Conservation (phyloP, 2,888 invertebrate genomes). For the Amaurobius ferox region DNA sequence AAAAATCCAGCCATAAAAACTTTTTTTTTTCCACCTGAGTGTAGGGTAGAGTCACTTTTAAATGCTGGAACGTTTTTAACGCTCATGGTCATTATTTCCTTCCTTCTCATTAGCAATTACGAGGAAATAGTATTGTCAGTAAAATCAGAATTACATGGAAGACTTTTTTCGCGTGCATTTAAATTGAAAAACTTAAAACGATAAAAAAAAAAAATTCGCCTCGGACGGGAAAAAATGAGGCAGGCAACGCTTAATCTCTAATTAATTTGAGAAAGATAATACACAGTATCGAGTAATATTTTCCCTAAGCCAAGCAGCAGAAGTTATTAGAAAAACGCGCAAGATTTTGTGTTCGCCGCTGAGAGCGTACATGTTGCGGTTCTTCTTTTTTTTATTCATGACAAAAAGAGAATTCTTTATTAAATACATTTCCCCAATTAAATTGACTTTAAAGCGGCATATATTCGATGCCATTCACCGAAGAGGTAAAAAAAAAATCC, state of each 20-base stretch:
- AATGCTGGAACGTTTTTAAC: slow-evolving; percentile 42
- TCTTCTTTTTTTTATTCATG: slow-evolving; percentile 39
- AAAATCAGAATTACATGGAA: slow-evolving; percentile 67
- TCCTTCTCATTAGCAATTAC: slow-evolving; percentile 70
- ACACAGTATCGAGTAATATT: slow-evolving; percentile 70
- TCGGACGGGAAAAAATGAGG: slow-evolving; percentile 14
- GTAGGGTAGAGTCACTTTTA: slow-evolving; percentile 28
- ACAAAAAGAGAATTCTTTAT: slow-evolving; percentile 62
- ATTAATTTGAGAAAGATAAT: slow-evolving; percentile 73
- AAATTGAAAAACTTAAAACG: slow-evolving; percentile 59
- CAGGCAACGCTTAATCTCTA: slow-evolving; percentile 71
- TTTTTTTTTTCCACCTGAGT: neutral
- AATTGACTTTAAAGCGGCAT: slow-evolving; percentile 71
- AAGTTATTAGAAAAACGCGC: slow-evolving; percentile 70
- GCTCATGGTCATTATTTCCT: slow-evolving; percentile 54
- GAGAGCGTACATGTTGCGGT: slow-evolving; percentile 27
- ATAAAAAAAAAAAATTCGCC: slow-evolving; percentile 17
- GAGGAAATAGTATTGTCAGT: slow-evolving; percentile 41
- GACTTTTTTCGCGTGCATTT: slow-evolving; percentile 61
- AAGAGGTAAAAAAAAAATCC: slow-evolving; percentile 44
- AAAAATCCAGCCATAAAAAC: neutral
- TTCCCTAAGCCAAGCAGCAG: slow-evolving; percentile 66
- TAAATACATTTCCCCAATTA: slow-evolving; percentile 73
- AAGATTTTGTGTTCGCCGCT: slow-evolving; percentile 61
- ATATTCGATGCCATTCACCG: slow-evolving; percentile 34